Conservation (phyloP, 2,888 invertebrate genomes). For the Protula sp. region DNA sequence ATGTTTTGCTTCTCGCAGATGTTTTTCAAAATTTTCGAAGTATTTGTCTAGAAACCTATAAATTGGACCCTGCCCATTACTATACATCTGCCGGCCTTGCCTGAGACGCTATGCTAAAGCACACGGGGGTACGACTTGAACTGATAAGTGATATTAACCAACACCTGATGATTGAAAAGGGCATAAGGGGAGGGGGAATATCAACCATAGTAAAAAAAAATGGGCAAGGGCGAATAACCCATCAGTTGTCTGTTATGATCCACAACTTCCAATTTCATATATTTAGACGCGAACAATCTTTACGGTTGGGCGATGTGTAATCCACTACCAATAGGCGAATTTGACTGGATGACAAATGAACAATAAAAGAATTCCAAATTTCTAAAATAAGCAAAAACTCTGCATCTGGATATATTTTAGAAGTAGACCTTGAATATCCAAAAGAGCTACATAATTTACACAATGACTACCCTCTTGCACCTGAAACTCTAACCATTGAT, state of each 20-base stretch:
- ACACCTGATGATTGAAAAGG: constrained; percentile 19
- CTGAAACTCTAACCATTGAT: no score
- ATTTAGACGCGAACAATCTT: constrained; percentile 2
- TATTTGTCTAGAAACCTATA: constrained; percentile 24
- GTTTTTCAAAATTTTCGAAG: constrained; percentile 13
- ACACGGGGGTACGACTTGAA: constrained; percentile 26
- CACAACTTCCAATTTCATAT: neutral
- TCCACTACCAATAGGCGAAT: neutral
- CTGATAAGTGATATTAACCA: constrained; percentile 27
- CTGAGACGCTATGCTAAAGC: constrained; percentile 32
- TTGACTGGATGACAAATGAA: neutral
- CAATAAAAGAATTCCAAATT: neutral
- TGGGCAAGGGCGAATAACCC: neutral
- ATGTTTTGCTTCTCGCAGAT: constrained; percentile 6
- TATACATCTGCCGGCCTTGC: constrained; percentile 31
- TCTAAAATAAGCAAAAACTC: neutral
- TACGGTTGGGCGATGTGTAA: neutral
- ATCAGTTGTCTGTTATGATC: neutral
- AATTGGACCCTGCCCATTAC: constrained; percentile 30
- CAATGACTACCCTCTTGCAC: neutral
- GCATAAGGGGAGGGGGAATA: constrained; percentile 9
- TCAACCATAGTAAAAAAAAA: neutral
- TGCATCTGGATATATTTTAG: neutral
- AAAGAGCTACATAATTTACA: neutral
- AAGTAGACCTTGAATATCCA: neutral